Base-by-base conservation (phyloP, 2,797 vertebrate species). In the Sylvia borin region DNA sequence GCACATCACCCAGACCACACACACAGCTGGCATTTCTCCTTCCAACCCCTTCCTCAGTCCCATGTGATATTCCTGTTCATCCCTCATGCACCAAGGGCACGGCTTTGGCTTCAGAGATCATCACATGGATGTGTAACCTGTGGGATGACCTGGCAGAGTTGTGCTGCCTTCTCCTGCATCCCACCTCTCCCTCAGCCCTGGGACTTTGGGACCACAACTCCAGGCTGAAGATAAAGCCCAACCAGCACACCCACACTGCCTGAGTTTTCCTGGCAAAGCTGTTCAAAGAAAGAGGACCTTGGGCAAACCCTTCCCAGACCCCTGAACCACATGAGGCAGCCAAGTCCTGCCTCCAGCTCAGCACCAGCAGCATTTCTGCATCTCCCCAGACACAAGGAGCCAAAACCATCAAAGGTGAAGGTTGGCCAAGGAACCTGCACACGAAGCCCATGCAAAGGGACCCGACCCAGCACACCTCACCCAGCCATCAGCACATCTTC, bases 401-500 rank as follows among this genome's bases (percentile, higher is more conserved):
- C 62, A 91, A 92, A 93, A 32, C 53, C 68, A 71, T 36, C 78
- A 40, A 47, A 75, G 75, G 57, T 0, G 5, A 38, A 83, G 38
- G 21, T 0, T 57, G 6, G 31, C 54, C 2, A 0, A 70, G 71
- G 74, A 78, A 18, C 24, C 66, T 58, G 47, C 73, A 15, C 1
- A 2, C 0, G 0, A 19, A 70, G 31, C 72, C 38, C 8, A 0
- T 3, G 29, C 22, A 18, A 24, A 32, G 24, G 3, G 7, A n/a
- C 13, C 73, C 25, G 4, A 85, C 22, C 4, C 77, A 40, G 13
- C 40, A 40, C 80, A 19, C 32, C 36, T 19, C 77, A 22, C 3
- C 32, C 61, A 64, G 73, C 16, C 60, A 17, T 2, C 0, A 14
- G 54, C 0, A 31, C 29, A 29, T 27, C 87, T 84, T 75, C 85